Evolutionary conservation across 2,888 invertebrate genomes (phyloP), one percentile per base, ranked within the genome.

Genomic region (Sphinx pinastri): DNA sequence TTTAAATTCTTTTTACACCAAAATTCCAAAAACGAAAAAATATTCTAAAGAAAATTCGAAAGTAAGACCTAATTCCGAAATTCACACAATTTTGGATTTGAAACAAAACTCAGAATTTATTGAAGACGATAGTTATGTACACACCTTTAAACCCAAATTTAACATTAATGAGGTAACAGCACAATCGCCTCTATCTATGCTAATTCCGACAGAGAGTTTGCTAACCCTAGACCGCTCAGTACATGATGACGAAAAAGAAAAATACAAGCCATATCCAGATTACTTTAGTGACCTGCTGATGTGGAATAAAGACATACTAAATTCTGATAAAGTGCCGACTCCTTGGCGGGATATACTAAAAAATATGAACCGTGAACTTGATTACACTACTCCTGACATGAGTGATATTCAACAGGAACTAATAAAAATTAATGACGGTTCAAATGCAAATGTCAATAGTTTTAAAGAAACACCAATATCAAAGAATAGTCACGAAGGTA

Each of bases 301-400:
- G 72, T 87, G 87, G 88, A 79, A 88, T 73, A 78, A 79, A 38
- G 88, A 88, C 75, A 78, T 88, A 59, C 68, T 88, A 11, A 78
- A 83, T 19, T 66, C 78, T 4, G 82, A 86, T 10, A 76, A 57
- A 60, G 72, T 81, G 0, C 71, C 80, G 0, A 76, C 68, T 25
- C 67, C 79, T 10, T 84, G 83, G 81, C 71, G 71, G 13, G 75
- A 77, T 3, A 75, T 82, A 19, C 55, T 82, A 0, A 78, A 78
- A 3, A 70, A 67, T 19, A 57, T 80, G 11, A 68, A 78, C 14
- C 52, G 49, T 1, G 19, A 72, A 14, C 68, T 74, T 1, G 71
- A 73, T 47, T 72, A 72, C 4, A 78, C 76, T 0, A 80, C 83
- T 0, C 78, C 79, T 0, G 75, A 75, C 67, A 54, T 79, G 7